Percentiles rank a stretch among this genome's conserved stretches.
These are phyloP conservation scores for Synergus itoensis DNA, from an alignment of 2,888 invertebrate species.

Conservation along the genomic window DNA sequence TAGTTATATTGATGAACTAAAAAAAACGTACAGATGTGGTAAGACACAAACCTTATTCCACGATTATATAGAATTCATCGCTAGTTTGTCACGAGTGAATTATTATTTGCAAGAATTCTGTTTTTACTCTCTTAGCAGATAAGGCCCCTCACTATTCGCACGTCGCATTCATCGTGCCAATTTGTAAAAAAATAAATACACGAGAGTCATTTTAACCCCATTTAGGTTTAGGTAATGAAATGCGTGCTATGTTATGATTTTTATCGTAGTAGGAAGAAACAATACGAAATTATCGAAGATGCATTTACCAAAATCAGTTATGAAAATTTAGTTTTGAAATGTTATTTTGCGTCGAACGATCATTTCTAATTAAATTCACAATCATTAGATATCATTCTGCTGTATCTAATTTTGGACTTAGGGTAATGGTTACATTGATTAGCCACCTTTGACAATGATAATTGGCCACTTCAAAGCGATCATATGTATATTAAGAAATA, in stretches of 20 bases:
- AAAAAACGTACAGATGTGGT: neutral
- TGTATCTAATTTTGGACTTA: neutral
- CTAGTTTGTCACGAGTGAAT: neutral
- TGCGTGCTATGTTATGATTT: neutral
- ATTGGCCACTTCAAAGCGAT: too few species aligned
- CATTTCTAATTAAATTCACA: constrained; percentile 11
- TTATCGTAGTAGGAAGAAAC: neutral
- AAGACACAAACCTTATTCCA: neutral
- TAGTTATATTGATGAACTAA: neutral
- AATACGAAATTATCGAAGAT: neutral
- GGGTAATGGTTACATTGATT: too few species aligned
- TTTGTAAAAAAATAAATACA: neutral
- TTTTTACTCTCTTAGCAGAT: constrained; percentile 2
- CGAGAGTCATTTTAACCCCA: neutral
- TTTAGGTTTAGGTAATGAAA: neutral
- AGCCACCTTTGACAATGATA: too few species aligned
- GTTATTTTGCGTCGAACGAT: neutral
- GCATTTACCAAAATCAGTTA: neutral
- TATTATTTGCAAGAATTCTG: constrained; percentile 1
- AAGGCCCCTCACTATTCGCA: neutral
- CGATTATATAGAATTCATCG: neutral
- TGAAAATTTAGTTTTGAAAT: neutral
- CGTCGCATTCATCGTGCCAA: neutral
- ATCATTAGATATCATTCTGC: neutral
- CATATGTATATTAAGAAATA: too few species aligned